These are phyloP conservation scores for Psittacula derbiana DNA, from an alignment of 2,797 vertebrate species.

Conservation along the genomic window DNA sequence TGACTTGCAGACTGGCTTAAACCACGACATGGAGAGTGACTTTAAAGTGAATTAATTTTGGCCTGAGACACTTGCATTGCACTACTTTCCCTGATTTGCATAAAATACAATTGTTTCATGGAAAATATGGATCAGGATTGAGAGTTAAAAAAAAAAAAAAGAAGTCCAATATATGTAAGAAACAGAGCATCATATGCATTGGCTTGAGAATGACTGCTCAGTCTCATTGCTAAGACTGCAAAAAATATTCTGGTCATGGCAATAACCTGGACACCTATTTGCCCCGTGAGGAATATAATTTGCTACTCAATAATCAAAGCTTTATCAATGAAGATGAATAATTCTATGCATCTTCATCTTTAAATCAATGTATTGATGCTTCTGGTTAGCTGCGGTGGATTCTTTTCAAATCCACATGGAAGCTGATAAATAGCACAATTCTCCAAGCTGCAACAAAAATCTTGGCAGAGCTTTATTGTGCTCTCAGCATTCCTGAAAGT, in stretches of 20 bases:
- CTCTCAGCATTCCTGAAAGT: constrained; percentile 20
- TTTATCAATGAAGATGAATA: not conserved
- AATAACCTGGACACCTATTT: not conserved
- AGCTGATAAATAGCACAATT: constrained; percentile 5
- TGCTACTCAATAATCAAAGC: not conserved
- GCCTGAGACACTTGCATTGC: not conserved
- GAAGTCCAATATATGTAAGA: not conserved
- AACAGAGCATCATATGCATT: not conserved
- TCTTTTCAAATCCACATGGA: not conserved
- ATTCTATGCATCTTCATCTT: not conserved
- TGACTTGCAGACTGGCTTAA: too few species aligned
- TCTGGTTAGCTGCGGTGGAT: not conserved
- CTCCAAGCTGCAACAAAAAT: not conserved
- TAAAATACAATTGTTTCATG: not conserved
- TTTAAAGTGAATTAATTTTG: not conserved
- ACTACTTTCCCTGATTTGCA: not conserved
- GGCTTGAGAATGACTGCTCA: not conserved
- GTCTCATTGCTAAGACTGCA: not conserved
- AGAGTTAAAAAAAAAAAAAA: not conserved
- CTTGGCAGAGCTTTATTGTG: not conserved
- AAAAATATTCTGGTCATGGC: not conserved
- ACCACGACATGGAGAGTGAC: not conserved
- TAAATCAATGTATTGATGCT: not conserved
- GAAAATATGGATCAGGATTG: not conserved
- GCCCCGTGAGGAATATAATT: not conserved